Conservation (phyloP, 2,113 vertebrate species). For the Xyrauchen texanus region DNA sequence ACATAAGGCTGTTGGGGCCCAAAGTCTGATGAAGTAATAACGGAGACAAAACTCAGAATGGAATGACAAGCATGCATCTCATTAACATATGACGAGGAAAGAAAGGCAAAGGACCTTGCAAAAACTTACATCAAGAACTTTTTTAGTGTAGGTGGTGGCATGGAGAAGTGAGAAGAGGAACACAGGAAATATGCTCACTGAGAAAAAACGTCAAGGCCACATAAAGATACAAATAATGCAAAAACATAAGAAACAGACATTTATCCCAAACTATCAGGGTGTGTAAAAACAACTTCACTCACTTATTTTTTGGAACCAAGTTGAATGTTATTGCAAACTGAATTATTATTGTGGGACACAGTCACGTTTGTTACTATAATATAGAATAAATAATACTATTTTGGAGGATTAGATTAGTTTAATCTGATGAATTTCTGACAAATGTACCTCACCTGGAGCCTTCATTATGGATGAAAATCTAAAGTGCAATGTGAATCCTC, state of each 20-base stretch:
- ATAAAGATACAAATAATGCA: neutral
- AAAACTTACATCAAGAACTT: slow-evolving; percentile 93
- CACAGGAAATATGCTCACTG: slow-evolving; percentile 98
- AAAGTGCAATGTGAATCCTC: no score
- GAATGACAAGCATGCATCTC: neutral
- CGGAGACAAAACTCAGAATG: neutral
- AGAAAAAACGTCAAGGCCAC: slow-evolving; percentile 76
- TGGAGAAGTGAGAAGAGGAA: slow-evolving; percentile 98
- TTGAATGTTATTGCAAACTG: no score
- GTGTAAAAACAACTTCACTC: no score
- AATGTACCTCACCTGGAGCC: no score
- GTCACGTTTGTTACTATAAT: no score
- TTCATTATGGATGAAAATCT: no score
- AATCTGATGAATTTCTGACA: no score
- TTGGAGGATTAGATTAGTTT: no score
- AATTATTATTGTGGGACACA: no score
- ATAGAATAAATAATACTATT: no score
- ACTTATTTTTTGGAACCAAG: no score
- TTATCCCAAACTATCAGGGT: neutral
- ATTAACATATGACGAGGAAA: no score
- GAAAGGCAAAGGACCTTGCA: neutral
- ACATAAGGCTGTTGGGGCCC: slow-evolving; percentile 85
- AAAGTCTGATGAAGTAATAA: slow-evolving; percentile 76
- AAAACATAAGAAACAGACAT: neutral
- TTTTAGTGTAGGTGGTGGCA: slow-evolving; percentile 94